A percentile compares a stretch with the other conserved stretches of the same genome.
phyloP scores from a whole-genome alignment of 2,888 invertebrate genomes.

The Helobdella robusta region DNA sequence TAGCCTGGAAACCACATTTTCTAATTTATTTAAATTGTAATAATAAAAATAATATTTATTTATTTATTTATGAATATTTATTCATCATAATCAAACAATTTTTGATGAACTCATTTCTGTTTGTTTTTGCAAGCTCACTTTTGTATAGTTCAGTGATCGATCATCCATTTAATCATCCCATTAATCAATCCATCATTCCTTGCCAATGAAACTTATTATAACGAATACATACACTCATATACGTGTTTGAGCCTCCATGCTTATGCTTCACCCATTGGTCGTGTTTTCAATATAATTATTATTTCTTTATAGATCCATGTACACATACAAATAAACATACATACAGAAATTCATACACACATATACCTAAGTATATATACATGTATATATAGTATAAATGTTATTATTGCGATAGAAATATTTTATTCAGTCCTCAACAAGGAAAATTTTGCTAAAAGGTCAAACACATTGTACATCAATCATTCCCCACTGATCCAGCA shows the following conservation, averaged over 20 bases:
- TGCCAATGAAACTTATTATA: conserved; percentile 5
- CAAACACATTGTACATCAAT: conserved; percentile 24
- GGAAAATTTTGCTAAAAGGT: conserved; percentile 18
- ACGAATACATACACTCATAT: background rate
- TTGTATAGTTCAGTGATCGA: conserved; percentile 20
- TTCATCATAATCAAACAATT: conserved; percentile 19
- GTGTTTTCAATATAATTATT: no score
- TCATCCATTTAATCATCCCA: conserved; percentile 25
- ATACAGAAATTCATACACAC: background rate
- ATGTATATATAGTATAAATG: background rate
- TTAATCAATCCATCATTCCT: conserved; percentile 24
- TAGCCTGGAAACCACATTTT: no score
- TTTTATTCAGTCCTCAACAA: background rate
- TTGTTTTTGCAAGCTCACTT: conserved; percentile 18
- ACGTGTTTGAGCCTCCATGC: background rate
- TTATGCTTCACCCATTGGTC: background rate
- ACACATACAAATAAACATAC: background rate
- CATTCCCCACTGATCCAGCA: conserved; percentile 13
- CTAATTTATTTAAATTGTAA: no score
- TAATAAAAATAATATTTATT: no score
- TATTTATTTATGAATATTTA: no score
- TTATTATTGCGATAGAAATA: background rate
- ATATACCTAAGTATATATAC: background rate
- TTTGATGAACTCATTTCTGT: conserved; percentile 19
- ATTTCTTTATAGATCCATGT: background rate